Percentiles rank a stretch among this genome's conserved stretches.
Conservation (phyloP, 2,888 invertebrate species). For the Cerastoderma edule region DNA sequence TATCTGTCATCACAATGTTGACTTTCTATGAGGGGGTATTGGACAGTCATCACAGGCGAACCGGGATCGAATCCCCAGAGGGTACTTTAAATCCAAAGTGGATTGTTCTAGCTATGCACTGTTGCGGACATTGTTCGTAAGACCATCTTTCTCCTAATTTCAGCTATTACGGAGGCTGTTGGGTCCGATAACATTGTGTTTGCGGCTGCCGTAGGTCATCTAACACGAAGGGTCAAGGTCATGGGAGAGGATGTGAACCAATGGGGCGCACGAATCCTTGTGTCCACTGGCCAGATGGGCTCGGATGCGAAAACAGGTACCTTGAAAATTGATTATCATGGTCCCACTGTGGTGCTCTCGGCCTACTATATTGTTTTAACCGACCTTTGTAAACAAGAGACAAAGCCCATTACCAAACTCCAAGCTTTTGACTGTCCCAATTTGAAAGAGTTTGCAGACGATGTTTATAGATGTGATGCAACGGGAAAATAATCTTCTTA, state of each 20-base stretch:
- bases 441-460: not conserved
- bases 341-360: not conserved
- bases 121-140: not conserved
- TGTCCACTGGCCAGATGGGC: conserved; percentile 52
- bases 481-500: no score
- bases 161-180: conserved; percentile 59
- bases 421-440: not conserved
- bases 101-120: not conserved
- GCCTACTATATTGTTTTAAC: not conserved
- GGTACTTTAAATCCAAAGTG: not conserved
- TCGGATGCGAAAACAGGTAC: not conserved
- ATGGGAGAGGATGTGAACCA: conserved; percentile 64
- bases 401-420: not conserved
- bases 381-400: not conserved
- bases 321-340: no score
- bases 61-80: not conserved
- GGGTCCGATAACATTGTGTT: conserved; percentile 54
- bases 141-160: not conserved
- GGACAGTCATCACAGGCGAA: not conserved
- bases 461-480: no score
- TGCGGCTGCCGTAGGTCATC: conserved; percentile 77
- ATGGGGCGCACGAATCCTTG: conserved; percentile 74
- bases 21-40: not conserved
- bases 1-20: not conserved
- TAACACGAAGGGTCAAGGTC: conserved; percentile 77